A percentile compares a stretch with the other conserved stretches of the same genome.
phyloP scores from a whole-genome alignment of 2,797 vertebrate genomes.

The Platyrinchus mystaceus region DNA sequence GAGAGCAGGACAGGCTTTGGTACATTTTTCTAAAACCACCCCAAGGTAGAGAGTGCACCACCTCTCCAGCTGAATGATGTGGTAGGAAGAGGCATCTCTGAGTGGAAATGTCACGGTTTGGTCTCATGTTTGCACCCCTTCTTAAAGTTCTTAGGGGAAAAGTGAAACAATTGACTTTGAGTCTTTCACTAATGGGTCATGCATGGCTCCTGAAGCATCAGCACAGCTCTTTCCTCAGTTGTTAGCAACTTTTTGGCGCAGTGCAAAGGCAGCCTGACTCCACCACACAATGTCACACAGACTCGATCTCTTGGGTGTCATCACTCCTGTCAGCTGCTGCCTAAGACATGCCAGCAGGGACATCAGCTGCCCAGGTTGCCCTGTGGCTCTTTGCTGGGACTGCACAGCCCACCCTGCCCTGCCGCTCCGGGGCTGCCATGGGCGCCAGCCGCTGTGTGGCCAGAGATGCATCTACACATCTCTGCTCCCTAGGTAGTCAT shows the following conservation, averaged over 20 bases:
- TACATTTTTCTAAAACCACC: neutral
- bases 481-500: neutral
- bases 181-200: neutral
- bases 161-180: neutral
- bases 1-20: neutral
- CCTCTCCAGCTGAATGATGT: neutral
- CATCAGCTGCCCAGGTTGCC: neutral
- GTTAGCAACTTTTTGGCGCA: neutral
- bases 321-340: rapidly evolving
- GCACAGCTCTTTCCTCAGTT: neutral
- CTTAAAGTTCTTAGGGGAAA: neutral
- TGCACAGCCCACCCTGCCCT: neutral
- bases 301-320: neutral
- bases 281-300: neutral
- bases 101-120: neutral
- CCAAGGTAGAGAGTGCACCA: neutral
- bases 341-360: rapidly evolving
- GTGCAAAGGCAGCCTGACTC: neutral
- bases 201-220: neutral
- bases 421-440: rapidly evolving
- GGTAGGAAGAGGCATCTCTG: neutral
- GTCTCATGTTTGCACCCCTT: neutral
- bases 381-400: neutral
- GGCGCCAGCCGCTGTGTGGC: neutral
- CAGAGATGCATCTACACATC: neutral